Evolutionary conservation across 2,113 vertebrate genomes (phyloP).

Genomic region (Coptodon bakossiorum): DNA sequence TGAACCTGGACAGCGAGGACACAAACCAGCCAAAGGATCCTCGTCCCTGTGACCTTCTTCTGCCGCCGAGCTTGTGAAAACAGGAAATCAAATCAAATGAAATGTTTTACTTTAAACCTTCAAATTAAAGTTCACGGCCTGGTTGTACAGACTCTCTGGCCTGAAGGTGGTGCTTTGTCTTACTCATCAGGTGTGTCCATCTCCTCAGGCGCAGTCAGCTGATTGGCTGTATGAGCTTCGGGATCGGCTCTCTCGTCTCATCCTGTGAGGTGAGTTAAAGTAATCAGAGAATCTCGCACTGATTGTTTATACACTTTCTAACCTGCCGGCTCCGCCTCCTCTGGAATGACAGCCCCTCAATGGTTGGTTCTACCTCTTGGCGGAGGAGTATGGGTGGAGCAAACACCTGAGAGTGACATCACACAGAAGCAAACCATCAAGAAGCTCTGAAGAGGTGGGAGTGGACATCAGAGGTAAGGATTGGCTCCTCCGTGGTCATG

Average conservation of each 20-base stretch:
- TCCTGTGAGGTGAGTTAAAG: slow-evolving; percentile 7
- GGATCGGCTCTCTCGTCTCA: slow-evolving; percentile 76
- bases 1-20: not conserved
- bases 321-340: not conserved
- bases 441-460: not conserved
- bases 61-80: not conserved
- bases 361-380: slow-evolving; percentile 87
- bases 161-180: not conserved
- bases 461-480: not conserved
- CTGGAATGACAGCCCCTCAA: slow-evolving; percentile 66
- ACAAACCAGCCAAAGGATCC: not conserved
- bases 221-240: slow-evolving; percentile 90
- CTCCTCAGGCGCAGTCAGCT: slow-evolving; percentile 67
- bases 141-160: not conserved
- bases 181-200: not conserved
- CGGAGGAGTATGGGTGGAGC: slow-evolving; percentile 75
- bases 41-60: not conserved
- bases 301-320: not conserved
- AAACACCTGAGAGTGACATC: slow-evolving; percentile 84
- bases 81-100: not conserved
- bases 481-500: not conserved
- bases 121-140: not conserved
- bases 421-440: slow-evolving; percentile 2
- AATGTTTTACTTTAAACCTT: not conserved
- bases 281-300: slow-evolving; percentile 29